Evolutionary conservation across 1,140 invertebrate genomes (phyloP).

Genomic region (Oedothorax gibbosus): DNA sequence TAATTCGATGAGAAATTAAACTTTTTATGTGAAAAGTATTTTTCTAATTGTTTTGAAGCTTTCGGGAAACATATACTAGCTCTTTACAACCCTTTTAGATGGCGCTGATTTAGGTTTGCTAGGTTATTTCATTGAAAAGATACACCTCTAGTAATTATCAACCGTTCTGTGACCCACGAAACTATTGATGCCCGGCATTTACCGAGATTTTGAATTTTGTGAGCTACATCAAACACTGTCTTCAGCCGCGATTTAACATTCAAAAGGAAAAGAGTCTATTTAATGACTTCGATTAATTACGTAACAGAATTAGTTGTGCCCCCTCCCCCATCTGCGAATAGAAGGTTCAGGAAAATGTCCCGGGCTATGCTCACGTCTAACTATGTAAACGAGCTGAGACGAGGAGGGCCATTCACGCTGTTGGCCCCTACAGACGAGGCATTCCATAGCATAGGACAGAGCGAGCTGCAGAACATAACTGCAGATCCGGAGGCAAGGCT

Average conservation of each 20-base stretch:
- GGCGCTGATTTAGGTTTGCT: background rate
- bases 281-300: too few relatives aligned
- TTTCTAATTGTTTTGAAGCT: too few relatives aligned
- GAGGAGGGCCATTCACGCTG: slow-evolving; percentile 71
- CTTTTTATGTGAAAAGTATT: too few relatives aligned
- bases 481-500: slow-evolving; percentile 36
- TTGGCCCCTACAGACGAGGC: slow-evolving; percentile 72
- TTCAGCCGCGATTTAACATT: too few relatives aligned
- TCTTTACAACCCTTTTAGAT: background rate
- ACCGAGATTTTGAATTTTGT: too few relatives aligned
- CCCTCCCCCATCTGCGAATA: slow-evolving; percentile 45
- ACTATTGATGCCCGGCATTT: too few relatives aligned
- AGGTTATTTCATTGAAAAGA: background rate
- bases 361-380: slow-evolving; percentile 44
- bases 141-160: too few relatives aligned
- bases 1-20: background rate
- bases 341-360: slow-evolving; percentile 50
- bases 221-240: too few relatives aligned
- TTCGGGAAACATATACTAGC: background rate
- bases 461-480: slow-evolving; percentile 20
- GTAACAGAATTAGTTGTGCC: too few relatives aligned
- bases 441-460: slow-evolving; percentile 67
- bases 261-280: too few relatives aligned
- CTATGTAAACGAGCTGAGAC: slow-evolving; percentile 44
- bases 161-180: too few relatives aligned